Base-by-base conservation (phyloP, 2,113 vertebrate genomes). In the Cepphus grylle region DNA sequence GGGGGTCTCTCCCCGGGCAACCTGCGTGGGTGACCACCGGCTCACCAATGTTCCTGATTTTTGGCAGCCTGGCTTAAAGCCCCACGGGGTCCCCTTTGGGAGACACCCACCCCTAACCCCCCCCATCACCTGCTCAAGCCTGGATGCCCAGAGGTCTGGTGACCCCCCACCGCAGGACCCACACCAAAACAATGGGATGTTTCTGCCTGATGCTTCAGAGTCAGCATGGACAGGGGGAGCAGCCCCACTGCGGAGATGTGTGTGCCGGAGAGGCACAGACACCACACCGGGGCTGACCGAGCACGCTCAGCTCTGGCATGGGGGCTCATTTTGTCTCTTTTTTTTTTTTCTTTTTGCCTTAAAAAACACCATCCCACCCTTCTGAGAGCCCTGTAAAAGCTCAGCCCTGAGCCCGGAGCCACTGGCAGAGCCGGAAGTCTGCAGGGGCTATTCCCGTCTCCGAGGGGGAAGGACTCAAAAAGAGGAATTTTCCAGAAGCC, bases 401-500 rank as follows among this genome's bases (percentile, higher is more conserved):
- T 1, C 72, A 81, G 27, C 32, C 32, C 25, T 2, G 0, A 26
- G 55, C 66, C 71, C 1, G 1, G n/a, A 87, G 72, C 55, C 38
- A 4, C 32, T 1, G 42, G 78, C 71, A 65, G 21, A 71, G 65
- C 63, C 25, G 26, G 80, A 79, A 89, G 52, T 61, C 72, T 18
- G n/a, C 3, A 8, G 52, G 71, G 67, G 8, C 45, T 69, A 58
- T 58, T 77, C 88, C 81, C 13, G 0, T 38, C 81, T 69, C 78
- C 2, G 0, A 82, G 56, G 47, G 69, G 73, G 56, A 81, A 85
- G 74, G 81, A 81, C 18, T 40, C 34, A 18, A 52, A 70, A 78
- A 34, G 36, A 50, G 66, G 93, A 92, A 93, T 88, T 70, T 94
- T 92, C 87, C 90, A 96, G 93, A 94, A 90, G 47, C n/a, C 2